Evolutionary conservation across 2,888 invertebrate genomes (phyloP), one percentile per base, ranked within the genome.

Genomic region (Caenorhabditis wallacei): DNA sequence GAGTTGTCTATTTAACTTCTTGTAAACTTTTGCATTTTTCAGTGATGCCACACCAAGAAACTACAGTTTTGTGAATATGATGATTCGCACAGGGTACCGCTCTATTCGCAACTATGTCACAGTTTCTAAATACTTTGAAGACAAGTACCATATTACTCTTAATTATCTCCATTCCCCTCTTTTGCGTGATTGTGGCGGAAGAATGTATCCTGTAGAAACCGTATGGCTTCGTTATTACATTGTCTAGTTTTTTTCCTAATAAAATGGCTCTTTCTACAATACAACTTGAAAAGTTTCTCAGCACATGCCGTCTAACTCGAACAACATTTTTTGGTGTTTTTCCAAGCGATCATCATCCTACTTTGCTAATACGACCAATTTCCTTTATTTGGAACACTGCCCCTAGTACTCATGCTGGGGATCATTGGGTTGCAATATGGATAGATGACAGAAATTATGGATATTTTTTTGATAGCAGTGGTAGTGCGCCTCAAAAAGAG

Each of bases 311-410:
- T 1, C 7, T 48, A 11, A 48, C 64, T 1, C 20, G 64, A 64
- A 2, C 1, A 3, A n/a, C 11, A 11, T 64, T 64, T 18, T 22
- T n/a, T 1, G 64, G 64, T 11, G 66, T 66, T 0, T 66, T 53
- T 18, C 66, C 66, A 16, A 30, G 51, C 13, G 66, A 66, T 16
- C 1, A 5, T 8, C 51, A 35, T 4, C 66, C 66, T 2, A 11
- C 11, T 3, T 22, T 48, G 18, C 0, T 10, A 4, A 43, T 11
- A 16, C 13, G 51, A 35, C 66, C 66, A 20, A 53, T 20, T 18
- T 66, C 66, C 2, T 66, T 66, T 35, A 66, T 66, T 7, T 66
- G 66, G 66, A 66, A 66, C 13, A 66, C 66, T 0, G 51, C 66
- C 0, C 66, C 66, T 1, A 66, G 51, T 20, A 1, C n/a, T 26